Evolutionary conservation across 1,140 invertebrate species (phyloP).

Genomic region (Pinna nobilis): DNA sequence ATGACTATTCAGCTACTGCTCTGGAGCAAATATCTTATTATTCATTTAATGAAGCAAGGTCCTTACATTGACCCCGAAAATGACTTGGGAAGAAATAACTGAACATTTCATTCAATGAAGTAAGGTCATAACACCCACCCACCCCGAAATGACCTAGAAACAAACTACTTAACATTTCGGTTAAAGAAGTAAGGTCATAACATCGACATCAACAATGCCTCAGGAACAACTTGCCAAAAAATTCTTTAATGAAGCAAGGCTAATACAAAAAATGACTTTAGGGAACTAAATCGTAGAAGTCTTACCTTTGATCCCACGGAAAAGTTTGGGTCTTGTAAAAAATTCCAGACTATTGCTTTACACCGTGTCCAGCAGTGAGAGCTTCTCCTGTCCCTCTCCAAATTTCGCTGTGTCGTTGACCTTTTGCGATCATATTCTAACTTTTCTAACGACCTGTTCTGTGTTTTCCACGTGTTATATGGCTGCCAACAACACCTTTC

Average conservation of each 20-base stretch:
- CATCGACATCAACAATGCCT: too few species aligned
- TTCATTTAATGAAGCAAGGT: too few species aligned
- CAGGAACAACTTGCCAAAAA: too few species aligned
- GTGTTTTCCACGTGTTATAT: conserved; percentile 72
- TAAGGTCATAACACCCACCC: neutral
- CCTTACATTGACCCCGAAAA: too few species aligned
- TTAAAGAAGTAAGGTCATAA: too few species aligned
- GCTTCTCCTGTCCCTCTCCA: conserved; percentile 44
- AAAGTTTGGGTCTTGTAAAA: conserved; percentile 65
- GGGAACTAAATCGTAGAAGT: neutral
- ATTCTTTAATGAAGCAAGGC: too few species aligned
- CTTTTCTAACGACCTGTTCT: conserved; percentile 67
- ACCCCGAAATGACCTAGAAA: too few species aligned
- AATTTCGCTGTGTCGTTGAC: conserved; percentile 62
- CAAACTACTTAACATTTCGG: too few species aligned
- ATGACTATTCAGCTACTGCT: too few species aligned
- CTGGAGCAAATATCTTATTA: too few species aligned
- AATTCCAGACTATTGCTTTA: conserved; percentile 59
- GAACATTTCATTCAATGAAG: too few species aligned
- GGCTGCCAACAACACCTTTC: conserved; percentile 71
- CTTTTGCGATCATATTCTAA: conserved; percentile 68
- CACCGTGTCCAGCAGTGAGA: conserved; percentile 51
- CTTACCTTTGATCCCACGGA: conserved; percentile 65
- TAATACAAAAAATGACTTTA: neutral
- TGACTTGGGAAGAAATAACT: too few species aligned